A percentile compares a stretch with the other conserved stretches of the same genome.
Evolutionary conservation across 1,140 invertebrate species (phyloP).

Genomic region (Sinonovacula constricta): DNA sequence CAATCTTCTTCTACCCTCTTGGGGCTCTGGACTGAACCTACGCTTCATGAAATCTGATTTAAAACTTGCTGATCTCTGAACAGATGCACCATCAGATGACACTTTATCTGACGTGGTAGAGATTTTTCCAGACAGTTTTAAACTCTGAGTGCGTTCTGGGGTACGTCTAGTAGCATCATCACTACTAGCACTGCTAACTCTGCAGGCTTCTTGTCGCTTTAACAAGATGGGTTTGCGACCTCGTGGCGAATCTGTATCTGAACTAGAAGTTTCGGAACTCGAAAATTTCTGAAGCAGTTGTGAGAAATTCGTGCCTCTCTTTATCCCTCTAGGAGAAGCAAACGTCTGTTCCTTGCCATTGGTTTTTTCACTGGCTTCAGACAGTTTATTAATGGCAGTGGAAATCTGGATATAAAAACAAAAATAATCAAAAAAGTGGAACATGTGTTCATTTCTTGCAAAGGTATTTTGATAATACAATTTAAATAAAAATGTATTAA

Average conservation of each 20-base stretch:
- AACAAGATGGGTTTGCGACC: constrained; percentile 50
- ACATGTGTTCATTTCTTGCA: too few relatives aligned
- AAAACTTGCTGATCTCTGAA: constrained; percentile 62
- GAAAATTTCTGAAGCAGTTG: constrained; percentile 61
- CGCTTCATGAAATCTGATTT: constrained; percentile 61
- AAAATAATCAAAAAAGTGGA: neutral
- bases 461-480: neutral
- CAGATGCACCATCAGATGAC: constrained; percentile 22
- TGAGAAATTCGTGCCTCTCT: constrained; percentile 58
- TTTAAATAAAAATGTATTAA: neutral
- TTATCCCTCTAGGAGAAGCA: constrained; percentile 50
- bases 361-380: constrained; percentile 49
- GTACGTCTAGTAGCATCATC: constrained; percentile 57
- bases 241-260: constrained; percentile 49
- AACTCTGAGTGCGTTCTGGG: constrained; percentile 60
- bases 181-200: constrained; percentile 50
- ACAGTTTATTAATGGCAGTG: constrained; percentile 55
- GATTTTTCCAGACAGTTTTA: constrained; percentile 28
- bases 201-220: constrained; percentile 58
- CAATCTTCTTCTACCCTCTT: constrained; percentile 36
- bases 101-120: constrained; percentile 23
- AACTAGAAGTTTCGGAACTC: constrained; percentile 56
- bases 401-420: constrained; percentile 49
- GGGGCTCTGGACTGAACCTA: constrained; percentile 51
- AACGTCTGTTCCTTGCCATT: constrained; percentile 30